A percentile compares a stretch with the other conserved stretches of the same genome.
Conservation (phyloP, 1,140 invertebrate species). For the Drosophila quadrilineata region DNA sequence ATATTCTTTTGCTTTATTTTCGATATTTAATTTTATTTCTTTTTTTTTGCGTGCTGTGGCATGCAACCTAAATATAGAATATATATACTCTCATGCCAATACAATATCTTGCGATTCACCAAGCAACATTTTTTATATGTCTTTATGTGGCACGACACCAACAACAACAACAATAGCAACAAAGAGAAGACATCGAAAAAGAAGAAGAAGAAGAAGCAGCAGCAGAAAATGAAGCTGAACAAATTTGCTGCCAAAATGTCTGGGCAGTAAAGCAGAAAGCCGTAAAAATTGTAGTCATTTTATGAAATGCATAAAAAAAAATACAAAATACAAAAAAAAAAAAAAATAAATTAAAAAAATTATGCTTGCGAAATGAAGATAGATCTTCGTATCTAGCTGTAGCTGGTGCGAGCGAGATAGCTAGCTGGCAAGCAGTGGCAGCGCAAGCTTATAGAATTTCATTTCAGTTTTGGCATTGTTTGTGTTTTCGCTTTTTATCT, state of each 20-base stretch:
- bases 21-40: conserved; percentile 20
- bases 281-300: conserved; percentile 25
- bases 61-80: conserved; percentile 80
- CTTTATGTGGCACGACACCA: conserved; percentile 8
- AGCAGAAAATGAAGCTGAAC: conserved; percentile 15
- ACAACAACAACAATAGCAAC: background rate
- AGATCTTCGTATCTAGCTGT: no score
- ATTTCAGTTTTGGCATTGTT: conserved; percentile 35
- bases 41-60: conserved; percentile 40
- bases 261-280: background rate
- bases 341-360: background rate
- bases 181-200: background rate
- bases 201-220: background rate
- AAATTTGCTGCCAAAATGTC: conserved; percentile 37
- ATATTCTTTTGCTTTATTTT: no score
- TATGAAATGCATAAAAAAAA: background rate
- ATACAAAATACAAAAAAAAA: conserved; percentile 7
- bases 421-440: background rate
- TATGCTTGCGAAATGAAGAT: no score
- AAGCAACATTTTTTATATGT: conserved; percentile 13
- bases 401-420: no score
- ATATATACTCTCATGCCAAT: conserved; percentile 14
- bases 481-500: conserved; percentile 60
- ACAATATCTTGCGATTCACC: conserved; percentile 11
- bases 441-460: conserved; percentile 20